Evolutionary conservation across 2,888 invertebrate species (phyloP).

Genomic region (Torymus texanus): DNA sequence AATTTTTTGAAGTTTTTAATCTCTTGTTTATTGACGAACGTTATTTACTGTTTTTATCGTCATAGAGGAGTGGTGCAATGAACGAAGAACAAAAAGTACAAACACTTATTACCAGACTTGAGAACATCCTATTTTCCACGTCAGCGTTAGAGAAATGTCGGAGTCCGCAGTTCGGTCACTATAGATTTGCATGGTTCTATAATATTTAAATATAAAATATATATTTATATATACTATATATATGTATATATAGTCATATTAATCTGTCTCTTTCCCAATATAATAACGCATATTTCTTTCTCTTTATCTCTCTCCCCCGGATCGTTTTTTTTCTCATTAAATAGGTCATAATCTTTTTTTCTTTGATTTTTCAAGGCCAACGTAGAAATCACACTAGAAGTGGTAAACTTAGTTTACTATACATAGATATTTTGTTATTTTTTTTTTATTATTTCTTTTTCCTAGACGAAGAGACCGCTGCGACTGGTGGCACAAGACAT

Average conservation of each 20-base stretch:
- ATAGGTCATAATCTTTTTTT: conserved; percentile 49
- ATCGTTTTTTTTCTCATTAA: conserved; percentile 60
- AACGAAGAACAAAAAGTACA: conserved; percentile 63
- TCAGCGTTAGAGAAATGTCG: conserved; percentile 61
- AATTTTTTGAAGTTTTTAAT: conserved; percentile 34
- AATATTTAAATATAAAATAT: conserved; percentile 70
- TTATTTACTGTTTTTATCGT: conserved; percentile 60
- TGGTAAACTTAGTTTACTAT: conserved; percentile 66
- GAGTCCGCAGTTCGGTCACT: conserved; percentile 64
- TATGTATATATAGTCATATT: conserved; percentile 62
- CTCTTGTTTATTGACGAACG: conserved; percentile 67
- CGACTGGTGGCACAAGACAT: conserved; percentile 51
- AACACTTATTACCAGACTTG: conserved; percentile 65
- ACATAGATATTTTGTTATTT: conserved; percentile 25
- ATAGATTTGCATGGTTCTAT: conserved; percentile 63
- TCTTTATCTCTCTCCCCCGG: conserved; percentile 54
- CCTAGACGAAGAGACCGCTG: conserved; percentile 50
- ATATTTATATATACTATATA: conserved; percentile 63
- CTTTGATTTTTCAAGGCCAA: conserved; percentile 74
- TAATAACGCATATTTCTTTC: conserved; percentile 66
- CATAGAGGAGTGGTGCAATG: conserved; percentile 65
- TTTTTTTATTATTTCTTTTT: conserved; percentile 43
- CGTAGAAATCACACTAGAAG: conserved; percentile 73
- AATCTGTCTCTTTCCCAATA: conserved; percentile 67
- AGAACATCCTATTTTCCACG: conserved; percentile 62